Base-by-base conservation (phyloP, 2,888 invertebrate genomes). In the Stramonita haemastoma region DNA sequence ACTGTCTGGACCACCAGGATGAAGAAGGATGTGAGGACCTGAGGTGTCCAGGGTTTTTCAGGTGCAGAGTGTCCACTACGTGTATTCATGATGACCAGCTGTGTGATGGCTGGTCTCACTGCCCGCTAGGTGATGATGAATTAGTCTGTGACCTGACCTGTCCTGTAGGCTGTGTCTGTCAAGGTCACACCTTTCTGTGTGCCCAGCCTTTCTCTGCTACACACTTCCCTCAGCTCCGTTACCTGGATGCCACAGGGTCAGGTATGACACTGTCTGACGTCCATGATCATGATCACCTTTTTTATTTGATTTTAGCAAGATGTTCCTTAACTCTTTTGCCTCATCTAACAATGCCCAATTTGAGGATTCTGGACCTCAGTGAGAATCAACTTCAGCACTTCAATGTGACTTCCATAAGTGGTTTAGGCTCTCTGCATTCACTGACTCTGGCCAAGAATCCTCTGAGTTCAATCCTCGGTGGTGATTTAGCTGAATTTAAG, bases 101-200 rank as follows among this genome's bases (percentile, higher is more conserved):
- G 46, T 83, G 81, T 83, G 81, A 83, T 29, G 81, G 81, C 46
- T 83, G 81, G 81, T 15, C 81, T 83, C 81, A 83, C 81, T 83
- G 81, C 22, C 81, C 81, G 0, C 36, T 83, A 46, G 26, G 46
- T 83, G 81, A 83, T 22, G 81, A 83, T 26, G 81, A 83, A 46
- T 5, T 83, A 0, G 6, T 83, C 46, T 83, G 81, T 46, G 13
- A 26, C 22, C 22, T 29, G 36, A 26, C 81, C 8, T 83, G 81
- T 46, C 81, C 81, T 83, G 81, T 46, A 13, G 29, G 36, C 36
- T 83, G 81, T 83, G 29, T 17, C 26, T 83, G 81, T 22, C 81
- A 46, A 46, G 81, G 46, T 83, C 26, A 83, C 46, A 46, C 26
- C 0, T 36, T 83, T 22, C 22, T 19, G 46, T 83, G 81, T 46